Conservation (phyloP, 1,140 invertebrate species). For the Anoplolepis gracilipes region DNA sequence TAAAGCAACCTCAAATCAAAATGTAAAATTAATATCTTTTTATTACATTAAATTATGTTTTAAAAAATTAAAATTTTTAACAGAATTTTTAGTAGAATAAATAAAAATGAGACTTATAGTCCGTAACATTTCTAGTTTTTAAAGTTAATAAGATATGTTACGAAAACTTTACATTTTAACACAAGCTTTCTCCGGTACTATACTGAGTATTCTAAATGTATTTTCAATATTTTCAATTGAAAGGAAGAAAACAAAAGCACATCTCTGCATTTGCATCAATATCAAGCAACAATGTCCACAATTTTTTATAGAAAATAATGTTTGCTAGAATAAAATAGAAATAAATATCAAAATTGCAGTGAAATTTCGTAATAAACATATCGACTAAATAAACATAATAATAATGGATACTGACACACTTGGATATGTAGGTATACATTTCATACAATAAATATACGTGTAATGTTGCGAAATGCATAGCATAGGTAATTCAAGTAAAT, state of each 20-base stretch:
- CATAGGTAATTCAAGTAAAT: slow-evolving; percentile 23
- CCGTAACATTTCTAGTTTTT: not conserved
- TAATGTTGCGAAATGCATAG: not conserved
- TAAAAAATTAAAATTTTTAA: not conserved
- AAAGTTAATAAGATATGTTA: not conserved
- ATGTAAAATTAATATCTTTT: not conserved
- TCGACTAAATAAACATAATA: too few species aligned
- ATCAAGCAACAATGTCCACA: not conserved
- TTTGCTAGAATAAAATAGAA: slow-evolving; percentile 12
- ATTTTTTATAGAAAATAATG: not conserved
- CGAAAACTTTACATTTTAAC: not conserved
- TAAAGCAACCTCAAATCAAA: not conserved
- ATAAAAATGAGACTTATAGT: not conserved
- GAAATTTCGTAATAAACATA: not conserved
- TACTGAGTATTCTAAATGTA: not conserved
- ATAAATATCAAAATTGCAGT: not conserved
- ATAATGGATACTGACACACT: not conserved
- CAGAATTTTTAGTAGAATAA: not conserved
- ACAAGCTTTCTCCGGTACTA: not conserved
- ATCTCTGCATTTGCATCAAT: not conserved
- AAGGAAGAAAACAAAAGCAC: not conserved
- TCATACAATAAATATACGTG: not conserved
- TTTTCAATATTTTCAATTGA: not conserved
- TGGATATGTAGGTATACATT: too few species aligned
- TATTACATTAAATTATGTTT: not conserved